A percentile compares a stretch with the other conserved stretches of the same genome.
Conservation (phyloP, 2,797 vertebrate genomes). For the Fringilla coelebs region DNA sequence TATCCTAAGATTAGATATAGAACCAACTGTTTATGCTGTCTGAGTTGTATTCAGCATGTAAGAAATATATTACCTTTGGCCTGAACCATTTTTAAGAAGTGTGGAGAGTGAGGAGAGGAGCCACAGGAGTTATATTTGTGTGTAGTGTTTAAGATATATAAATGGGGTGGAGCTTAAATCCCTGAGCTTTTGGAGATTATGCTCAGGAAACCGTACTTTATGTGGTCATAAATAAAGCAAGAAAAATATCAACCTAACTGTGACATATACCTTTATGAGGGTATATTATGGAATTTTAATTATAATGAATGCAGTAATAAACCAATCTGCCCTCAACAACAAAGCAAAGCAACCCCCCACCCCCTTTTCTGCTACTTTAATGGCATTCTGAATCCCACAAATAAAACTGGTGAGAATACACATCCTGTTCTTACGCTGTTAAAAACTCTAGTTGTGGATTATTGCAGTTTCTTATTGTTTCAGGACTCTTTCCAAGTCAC, state of each 20-base stretch:
- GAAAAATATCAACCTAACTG: constrained; percentile 62
- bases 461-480: constrained; percentile 57
- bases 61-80: constrained; percentile 16
- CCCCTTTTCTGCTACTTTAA: constrained; percentile 17
- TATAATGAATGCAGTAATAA: constrained; percentile 65
- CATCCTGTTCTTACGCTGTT: constrained; percentile 49
- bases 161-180: constrained; percentile 63
- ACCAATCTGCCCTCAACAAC: constrained; percentile 35
- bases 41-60: background rate
- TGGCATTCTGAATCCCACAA: constrained; percentile 56
- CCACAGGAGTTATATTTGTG: constrained; percentile 32
- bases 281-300: constrained; percentile 68
- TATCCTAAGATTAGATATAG: background rate
- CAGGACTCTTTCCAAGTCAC: constrained; percentile 55
- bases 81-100: constrained; percentile 23
- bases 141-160: constrained; percentile 36
- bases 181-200: constrained; percentile 55
- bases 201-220: constrained; percentile 67
- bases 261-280: constrained; percentile 58
- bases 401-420: constrained; percentile 51
- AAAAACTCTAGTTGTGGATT: constrained; percentile 35
- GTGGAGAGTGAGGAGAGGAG: background rate
- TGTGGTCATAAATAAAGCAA: constrained; percentile 70
- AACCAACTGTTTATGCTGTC: constrained; percentile 7
- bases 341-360: background rate